Evolutionary conservation across 2,113 vertebrate species (phyloP).

Genomic region (Eptatretus burgeri): DNA sequence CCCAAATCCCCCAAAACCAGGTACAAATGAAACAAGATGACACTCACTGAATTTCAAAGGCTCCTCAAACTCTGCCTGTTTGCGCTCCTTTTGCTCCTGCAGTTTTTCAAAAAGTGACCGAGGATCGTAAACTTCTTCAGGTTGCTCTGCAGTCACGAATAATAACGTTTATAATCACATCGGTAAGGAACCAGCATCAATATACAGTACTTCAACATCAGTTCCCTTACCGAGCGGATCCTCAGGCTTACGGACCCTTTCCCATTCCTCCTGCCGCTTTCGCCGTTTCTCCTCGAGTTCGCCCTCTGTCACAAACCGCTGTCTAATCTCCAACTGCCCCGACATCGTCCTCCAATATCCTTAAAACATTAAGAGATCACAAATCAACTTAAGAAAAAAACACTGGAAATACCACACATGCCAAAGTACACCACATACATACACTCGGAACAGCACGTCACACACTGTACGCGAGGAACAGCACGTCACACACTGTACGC

Average conservation of each 20-base stretch:
- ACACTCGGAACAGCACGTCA: too few relatives aligned
- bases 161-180: too few relatives aligned
- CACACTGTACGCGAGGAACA: too few relatives aligned
- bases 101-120: slow-evolving; percentile 62
- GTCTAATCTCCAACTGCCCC: slow-evolving; percentile 42
- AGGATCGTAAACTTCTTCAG: slow-evolving; percentile 60
- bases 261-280: slow-evolving; percentile 83
- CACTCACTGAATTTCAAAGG: slow-evolving; percentile 94
- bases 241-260: slow-evolving; percentile 74
- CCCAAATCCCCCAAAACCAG: too few relatives aligned
- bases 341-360: neutral
- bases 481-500: too few relatives aligned
- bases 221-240: slow-evolving; percentile 42
- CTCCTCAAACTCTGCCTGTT: slow-evolving; percentile 83
- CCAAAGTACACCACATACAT: too few relatives aligned
- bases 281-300: slow-evolving; percentile 68
- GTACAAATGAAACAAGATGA: too few relatives aligned
- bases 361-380: too few relatives aligned
- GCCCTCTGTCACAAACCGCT: slow-evolving; percentile 61
- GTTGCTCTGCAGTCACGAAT: slow-evolving; percentile 35
- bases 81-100: slow-evolving; percentile 87
- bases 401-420: too few relatives aligned
- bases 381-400: too few relatives aligned
- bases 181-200: too few relatives aligned
- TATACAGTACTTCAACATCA: neutral